Conservation (phyloP, 2,113 vertebrate genomes). For the Irena cyanogastra region DNA sequence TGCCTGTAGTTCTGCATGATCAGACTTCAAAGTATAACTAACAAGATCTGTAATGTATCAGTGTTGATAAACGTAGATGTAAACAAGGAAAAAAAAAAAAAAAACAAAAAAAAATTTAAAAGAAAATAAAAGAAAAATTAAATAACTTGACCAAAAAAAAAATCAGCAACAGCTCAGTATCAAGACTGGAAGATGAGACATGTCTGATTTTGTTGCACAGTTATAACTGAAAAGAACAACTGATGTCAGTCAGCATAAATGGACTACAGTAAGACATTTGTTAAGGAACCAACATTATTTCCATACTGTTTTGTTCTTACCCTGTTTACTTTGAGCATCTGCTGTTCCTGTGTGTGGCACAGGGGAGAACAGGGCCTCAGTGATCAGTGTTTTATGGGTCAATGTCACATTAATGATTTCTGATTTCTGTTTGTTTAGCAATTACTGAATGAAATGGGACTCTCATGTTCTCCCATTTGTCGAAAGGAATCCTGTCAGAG, state of each 20-base stretch:
- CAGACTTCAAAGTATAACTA: slow-evolving; percentile 69
- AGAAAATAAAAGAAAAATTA: neutral
- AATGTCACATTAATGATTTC: slow-evolving; percentile 34
- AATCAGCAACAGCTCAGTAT: slow-evolving; percentile 16
- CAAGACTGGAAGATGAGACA: slow-evolving; percentile 36
- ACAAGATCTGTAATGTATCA: slow-evolving; percentile 57
- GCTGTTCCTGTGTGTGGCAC: neutral
- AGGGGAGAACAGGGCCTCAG: slow-evolving; percentile 2
- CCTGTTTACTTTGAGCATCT: neutral
- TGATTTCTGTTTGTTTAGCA: slow-evolving; percentile 61
- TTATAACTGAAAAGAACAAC: slow-evolving; percentile 6
- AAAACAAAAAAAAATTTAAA: too few relatives aligned
- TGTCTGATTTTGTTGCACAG: slow-evolving; percentile 3
- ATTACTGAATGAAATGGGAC: slow-evolving; percentile 44
- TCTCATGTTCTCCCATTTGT: slow-evolving; percentile 25
- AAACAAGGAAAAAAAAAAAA: neutral
- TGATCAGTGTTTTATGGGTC: slow-evolving; percentile 19
- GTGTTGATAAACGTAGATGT: slow-evolving; percentile 61
- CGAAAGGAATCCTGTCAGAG: slow-evolving; percentile 40
- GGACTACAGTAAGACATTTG: slow-evolving; percentile 39
- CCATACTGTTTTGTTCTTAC: neutral
- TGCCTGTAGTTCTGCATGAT: slow-evolving; percentile 88
- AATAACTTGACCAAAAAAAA: slow-evolving; percentile 16
- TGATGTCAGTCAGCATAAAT: neutral
- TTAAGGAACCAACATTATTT: slow-evolving; percentile 5